Conservation (phyloP, 2,797 vertebrate species). For the Rousettus madagascariensis region DNA sequence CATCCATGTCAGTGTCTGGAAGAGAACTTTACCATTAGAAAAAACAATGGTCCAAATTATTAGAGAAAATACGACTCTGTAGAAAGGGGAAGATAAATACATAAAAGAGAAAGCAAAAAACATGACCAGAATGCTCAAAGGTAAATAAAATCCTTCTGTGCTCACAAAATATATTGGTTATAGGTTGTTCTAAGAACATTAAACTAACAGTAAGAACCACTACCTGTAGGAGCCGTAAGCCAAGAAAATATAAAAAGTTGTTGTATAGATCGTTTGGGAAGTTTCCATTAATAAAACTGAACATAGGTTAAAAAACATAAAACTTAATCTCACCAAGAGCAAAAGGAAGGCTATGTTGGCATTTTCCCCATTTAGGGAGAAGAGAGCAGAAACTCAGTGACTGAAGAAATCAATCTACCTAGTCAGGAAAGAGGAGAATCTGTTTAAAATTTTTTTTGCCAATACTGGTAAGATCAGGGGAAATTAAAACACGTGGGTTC, state of each 20-base stretch:
- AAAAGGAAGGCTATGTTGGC: constrained; percentile 63
- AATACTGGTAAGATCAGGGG: no score
- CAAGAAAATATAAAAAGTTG: constrained; percentile 70
- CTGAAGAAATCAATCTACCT: neutral
- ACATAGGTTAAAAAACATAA: constrained; percentile 65
- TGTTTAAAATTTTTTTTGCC: neutral
- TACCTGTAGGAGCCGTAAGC: constrained; percentile 56
- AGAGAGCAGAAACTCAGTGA: neutral
- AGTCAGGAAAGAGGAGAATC: neutral
- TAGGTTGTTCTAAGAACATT: constrained; percentile 74
- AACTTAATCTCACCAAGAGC: constrained; percentile 70
- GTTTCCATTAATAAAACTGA: constrained; percentile 74
- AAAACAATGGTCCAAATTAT: constrained; percentile 57
- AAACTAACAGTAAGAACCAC: constrained; percentile 66
- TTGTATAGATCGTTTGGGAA: constrained; percentile 59
- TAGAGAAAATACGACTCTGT: constrained; percentile 56
- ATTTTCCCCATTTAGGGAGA: constrained; percentile 40
- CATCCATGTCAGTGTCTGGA: neutral
- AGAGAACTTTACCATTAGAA: constrained; percentile 10
- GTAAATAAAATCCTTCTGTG: constrained; percentile 69
- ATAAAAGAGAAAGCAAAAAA: constrained; percentile 46
- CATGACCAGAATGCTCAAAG: constrained; percentile 56
- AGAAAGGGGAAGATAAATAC: constrained; percentile 48
- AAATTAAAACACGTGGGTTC: no score
- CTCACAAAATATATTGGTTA: constrained; percentile 69